Evolutionary conservation across 2,113 vertebrate genomes (phyloP).

Genomic region (Neogale vison): DNA sequence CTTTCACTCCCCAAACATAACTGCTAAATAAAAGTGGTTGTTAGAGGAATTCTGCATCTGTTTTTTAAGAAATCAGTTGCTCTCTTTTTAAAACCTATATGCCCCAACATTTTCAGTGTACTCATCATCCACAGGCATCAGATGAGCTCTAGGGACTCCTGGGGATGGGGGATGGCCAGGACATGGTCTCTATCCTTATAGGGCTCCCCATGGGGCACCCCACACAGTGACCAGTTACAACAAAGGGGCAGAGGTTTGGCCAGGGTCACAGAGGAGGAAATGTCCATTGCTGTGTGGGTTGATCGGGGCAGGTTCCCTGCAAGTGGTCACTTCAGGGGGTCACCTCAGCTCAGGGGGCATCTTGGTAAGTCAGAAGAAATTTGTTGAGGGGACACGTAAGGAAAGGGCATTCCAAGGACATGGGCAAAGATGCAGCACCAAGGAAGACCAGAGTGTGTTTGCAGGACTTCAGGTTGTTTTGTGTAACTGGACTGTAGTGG

Average conservation of each 20-base stretch:
- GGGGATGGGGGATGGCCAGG: background rate
- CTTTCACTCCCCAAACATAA: background rate
- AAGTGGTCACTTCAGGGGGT: background rate
- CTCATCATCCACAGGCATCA: background rate
- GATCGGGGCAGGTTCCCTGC: background rate
- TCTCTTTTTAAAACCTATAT: background rate
- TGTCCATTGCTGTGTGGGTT: accelerated
- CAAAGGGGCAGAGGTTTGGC: background rate
- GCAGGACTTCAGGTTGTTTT: too few relatives aligned
- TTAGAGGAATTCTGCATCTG: slow-evolving; percentile 9
- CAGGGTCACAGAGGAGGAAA: background rate
- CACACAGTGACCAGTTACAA: background rate
- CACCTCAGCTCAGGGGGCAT: background rate
- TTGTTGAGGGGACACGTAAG: too few relatives aligned
- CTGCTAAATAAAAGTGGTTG: background rate
- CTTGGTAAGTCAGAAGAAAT: background rate
- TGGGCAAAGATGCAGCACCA: accelerated
- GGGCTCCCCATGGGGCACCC: background rate
- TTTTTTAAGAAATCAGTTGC: background rate
- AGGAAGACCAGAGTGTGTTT: background rate
- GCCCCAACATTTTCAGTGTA: background rate
- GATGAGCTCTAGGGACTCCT: background rate
- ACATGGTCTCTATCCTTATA: background rate
- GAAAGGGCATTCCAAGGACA: background rate
- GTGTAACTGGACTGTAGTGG: background rate